Evolutionary conservation across 2,797 vertebrate species (phyloP), one percentile per base, ranked within the genome.

Genomic region (Apodemus agrarius): DNA sequence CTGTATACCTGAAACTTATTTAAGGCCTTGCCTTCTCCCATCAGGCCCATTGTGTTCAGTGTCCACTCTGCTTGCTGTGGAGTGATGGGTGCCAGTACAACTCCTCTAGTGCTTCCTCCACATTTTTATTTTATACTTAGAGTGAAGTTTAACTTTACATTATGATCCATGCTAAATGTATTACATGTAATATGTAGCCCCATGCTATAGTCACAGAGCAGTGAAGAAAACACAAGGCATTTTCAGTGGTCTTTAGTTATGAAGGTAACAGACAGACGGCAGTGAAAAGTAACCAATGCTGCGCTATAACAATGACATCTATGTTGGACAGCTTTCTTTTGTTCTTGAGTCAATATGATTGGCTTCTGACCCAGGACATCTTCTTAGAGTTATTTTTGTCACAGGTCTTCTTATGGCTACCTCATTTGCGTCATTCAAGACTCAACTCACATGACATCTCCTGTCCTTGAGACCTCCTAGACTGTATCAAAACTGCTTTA

Each of bases 11-110:
- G 22, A 7, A 52, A 4, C 16, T 54, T n/a, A 52, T 16, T 24
- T 4, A 63, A 57, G 6, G 7, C 16, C 8, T 10, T 69, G 31
- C 19, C 40, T 72, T 80, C n/a, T 90, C 49, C 75, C 54, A 31
- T 11, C 1, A 14, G 49, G 24, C n/a, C 26, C 49, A 10, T 0
- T 21, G 19, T n/a, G n/a, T 13, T 19, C 3, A 19, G 1, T 1
- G 0, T 40, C 19, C 3, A 49, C 40, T 22, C 2, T 17, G 43
- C 34, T 49, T n/a, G 13, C 4, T 75, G 9, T 7, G 19, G 31
- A 83, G 59, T 22, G 31, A 40, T 24, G 43, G n/a, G n/a, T 43
- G 67, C 31, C n/a, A 89, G 90, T 69, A 24, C 0, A 69, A 34
- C 10, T 52, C 40, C 4, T 10, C 52, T 34, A 37, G 31, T 81